These are phyloP conservation scores for Hypomesus transpacificus DNA, from an alignment of 2,113 vertebrate genomes.

Conservation along the genomic window DNA sequence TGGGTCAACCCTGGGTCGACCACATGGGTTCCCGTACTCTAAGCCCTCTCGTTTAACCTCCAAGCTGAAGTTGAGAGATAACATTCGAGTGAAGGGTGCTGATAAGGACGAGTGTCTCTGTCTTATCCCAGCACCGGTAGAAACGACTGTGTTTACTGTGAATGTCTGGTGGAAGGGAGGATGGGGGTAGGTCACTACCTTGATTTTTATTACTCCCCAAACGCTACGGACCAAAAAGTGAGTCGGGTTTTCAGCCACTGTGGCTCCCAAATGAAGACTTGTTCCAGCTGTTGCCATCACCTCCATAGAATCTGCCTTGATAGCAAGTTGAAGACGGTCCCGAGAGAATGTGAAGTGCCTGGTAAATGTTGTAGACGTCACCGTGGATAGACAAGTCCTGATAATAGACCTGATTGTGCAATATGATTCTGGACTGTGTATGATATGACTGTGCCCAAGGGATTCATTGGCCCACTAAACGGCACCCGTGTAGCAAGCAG, in stretches of 20 bases:
- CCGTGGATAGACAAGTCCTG: not conserved
- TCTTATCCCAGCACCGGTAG: not conserved
- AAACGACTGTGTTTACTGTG: not conserved
- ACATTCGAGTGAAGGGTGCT: not conserved
- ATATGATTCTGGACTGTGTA: not conserved
- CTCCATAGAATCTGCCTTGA: slow-evolving; percentile 14
- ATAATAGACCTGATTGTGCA: slow-evolving; percentile 16
- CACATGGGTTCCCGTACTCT: slow-evolving; percentile 16
- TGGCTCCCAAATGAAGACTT: slow-evolving; percentile 12
- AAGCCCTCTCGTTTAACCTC: slow-evolving; percentile 19
- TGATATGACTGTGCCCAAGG: slow-evolving; percentile 21
- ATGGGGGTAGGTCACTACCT: not conserved
- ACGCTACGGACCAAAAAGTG: no score
- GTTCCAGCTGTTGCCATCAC: slow-evolving; percentile 23
- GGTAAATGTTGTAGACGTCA: not conserved
- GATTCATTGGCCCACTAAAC: slow-evolving; percentile 25
- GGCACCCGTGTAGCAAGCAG: slow-evolving; percentile 38
- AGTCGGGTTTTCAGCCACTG: not conserved
- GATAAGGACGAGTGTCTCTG: slow-evolving; percentile 5
- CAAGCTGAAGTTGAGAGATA: not conserved
- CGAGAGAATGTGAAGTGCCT: not conserved
- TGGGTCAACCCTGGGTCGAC: slow-evolving; percentile 48
- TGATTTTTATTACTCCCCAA: no score
- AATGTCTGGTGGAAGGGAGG: not conserved
- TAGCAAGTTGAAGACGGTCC: no score